Conservation (phyloP, 2,113 vertebrate species). For the Phycodurus eques region DNA sequence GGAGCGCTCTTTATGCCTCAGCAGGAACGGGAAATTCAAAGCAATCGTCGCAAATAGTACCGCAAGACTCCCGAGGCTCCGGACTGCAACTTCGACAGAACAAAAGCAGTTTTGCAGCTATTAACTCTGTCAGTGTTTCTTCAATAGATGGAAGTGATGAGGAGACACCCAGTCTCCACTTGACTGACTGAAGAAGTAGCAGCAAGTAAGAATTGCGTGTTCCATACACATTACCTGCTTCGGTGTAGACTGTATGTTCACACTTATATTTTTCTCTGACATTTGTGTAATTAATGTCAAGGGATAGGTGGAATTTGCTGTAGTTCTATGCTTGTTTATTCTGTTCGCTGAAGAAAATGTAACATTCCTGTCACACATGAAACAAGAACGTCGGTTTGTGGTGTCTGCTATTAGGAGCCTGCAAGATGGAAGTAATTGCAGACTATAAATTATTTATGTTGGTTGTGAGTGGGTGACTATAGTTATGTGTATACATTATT, state of each 20-base stretch:
- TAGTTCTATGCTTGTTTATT: neutral
- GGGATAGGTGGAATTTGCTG: neutral
- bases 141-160: neutral
- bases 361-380: neutral
- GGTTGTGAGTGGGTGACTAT: neutral
- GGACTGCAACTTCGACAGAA: neutral
- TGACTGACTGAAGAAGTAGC: neutral
- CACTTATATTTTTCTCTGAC: neutral
- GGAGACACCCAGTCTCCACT: neutral
- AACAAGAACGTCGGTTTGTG: neutral
- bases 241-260: neutral
- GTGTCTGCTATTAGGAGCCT: neutral
- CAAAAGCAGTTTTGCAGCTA: neutral
- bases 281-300: neutral
- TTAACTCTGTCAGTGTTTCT: neutral
- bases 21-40: neutral
- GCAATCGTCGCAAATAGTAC: neutral
- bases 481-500: neutral
- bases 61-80: conserved; percentile 1
- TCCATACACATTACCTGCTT: neutral
- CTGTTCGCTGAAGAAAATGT: neutral
- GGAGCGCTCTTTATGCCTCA: neutral
- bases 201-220: neutral
- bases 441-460: neutral
- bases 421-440: neutral